Base-by-base conservation (phyloP, 2,888 invertebrate species). In the Cantharis nigra region DNA sequence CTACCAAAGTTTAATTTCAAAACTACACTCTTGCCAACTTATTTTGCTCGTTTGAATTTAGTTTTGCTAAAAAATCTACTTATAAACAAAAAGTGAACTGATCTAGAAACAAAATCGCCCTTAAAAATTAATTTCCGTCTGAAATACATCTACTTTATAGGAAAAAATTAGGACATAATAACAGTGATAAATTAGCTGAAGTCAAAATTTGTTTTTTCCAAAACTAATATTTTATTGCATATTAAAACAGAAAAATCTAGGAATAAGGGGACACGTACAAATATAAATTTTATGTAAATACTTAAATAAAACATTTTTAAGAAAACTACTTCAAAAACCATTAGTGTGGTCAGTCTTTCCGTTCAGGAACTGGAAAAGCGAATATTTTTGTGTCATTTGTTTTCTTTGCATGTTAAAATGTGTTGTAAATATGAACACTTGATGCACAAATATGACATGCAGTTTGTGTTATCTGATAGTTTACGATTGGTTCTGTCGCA, bases 341-440 rank as follows among this genome's bases (percentile, higher is more conserved):
- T 79, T 79, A 79, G 78, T 78, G 78, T 11, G 10, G 78, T 79
- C 78, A 78, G 72, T 75, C 64, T 76, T 79, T 79, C 78, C 78
- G 70, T 69, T 71, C 63, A 30, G 69, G 65, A 74, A 70, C 77
- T 73, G 18, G n/a, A 69, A 79, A 64, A 71, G 65, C 63, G 69
- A 70, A 79, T 74, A 74, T 33, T 77, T 26, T 33, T 75, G 65
- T 33, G 30, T 63, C 33, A 74, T 74, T 74, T 74, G n/a, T 70
- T 70, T 16, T 16, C 62, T 64, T 18, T 23, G 69, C 69, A 11
- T 23, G 30, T 72, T 23, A 26, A 67, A 67, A 67, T 23, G 9
- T 67, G 18, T 11, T 67, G 13, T 67, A 23, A 23, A 23, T 67
- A 67, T 67, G 26, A 23, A 67, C 65, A 49, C n/a, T 49, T 49